These are phyloP conservation scores for Neomonachus schauinslandi DNA, from an alignment of 2,113 vertebrate genomes.

Conservation along the genomic window DNA sequence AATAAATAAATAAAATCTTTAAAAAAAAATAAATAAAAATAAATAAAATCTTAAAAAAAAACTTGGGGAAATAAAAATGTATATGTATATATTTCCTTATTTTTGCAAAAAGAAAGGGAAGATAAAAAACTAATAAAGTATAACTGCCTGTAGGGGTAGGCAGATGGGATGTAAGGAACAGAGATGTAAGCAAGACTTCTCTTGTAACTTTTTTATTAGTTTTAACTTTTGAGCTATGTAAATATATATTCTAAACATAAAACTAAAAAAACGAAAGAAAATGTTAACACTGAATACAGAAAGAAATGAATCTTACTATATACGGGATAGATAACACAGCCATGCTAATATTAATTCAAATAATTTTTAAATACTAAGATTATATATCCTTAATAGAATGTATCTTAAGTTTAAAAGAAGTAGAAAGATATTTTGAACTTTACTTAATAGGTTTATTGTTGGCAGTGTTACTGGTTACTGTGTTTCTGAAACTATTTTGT, in stretches of 20 bases:
- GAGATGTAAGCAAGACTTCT: background rate
- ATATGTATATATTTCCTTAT: background rate
- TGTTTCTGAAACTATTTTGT: conserved; percentile 8
- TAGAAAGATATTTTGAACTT: background rate
- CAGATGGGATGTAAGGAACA: background rate
- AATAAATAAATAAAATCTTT: too few species aligned
- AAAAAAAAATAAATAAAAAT: too few species aligned
- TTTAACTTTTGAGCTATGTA: conserved; percentile 12
- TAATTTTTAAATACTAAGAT: background rate
- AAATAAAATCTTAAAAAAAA: background rate
- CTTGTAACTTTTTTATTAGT: background rate
- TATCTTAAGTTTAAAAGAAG: background rate
- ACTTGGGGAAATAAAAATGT: background rate
- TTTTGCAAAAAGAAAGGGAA: background rate
- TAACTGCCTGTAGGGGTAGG: background rate
- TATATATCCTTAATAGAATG: background rate
- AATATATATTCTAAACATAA: conserved; percentile 10
- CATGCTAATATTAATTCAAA: background rate
- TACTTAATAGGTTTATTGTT: background rate
- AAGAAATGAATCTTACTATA: background rate
- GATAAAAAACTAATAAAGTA: background rate
- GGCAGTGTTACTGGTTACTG: background rate
- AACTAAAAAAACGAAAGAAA: background rate
- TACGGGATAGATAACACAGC: background rate
- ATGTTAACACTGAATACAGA: background rate